A percentile compares a stretch with the other conserved stretches of the same genome.
phyloP scores from a whole-genome alignment of 2,113 vertebrate genomes.

The Recurvirostra avosetta region DNA sequence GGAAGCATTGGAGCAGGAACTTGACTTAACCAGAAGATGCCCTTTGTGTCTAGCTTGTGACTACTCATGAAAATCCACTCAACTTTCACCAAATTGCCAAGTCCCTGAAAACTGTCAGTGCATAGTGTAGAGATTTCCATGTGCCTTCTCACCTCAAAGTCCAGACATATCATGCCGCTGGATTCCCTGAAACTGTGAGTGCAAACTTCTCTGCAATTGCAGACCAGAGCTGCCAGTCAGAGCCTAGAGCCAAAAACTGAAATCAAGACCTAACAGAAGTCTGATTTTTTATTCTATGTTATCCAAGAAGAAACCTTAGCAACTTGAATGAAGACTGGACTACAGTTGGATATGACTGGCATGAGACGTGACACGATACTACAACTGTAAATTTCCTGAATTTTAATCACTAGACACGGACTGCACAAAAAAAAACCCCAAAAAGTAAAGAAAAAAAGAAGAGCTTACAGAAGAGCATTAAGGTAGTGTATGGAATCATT shows the following conservation, averaged over 20 bases:
- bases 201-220: not conserved
- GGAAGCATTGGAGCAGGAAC: not conserved
- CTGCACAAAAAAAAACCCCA: not conserved
- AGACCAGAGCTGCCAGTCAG: not conserved
- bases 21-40: not conserved
- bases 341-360: not conserved
- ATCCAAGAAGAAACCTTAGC: not conserved
- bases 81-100: not conserved
- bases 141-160: not conserved
- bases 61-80: not conserved
- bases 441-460: not conserved
- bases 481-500: not conserved
- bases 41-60: not conserved
- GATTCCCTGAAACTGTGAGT: not conserved
- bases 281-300: not conserved
- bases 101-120: not conserved
- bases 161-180: not conserved
- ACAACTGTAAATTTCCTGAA: not conserved
- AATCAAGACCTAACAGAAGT: not conserved
- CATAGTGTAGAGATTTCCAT: not conserved
- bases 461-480: not conserved
- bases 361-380: not conserved
- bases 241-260: not conserved
- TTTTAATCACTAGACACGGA: not conserved
- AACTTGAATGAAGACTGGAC: not conserved